phyloP scores from a whole-genome alignment of 2,888 invertebrate genomes.

The Eristalinus aeneus region DNA sequence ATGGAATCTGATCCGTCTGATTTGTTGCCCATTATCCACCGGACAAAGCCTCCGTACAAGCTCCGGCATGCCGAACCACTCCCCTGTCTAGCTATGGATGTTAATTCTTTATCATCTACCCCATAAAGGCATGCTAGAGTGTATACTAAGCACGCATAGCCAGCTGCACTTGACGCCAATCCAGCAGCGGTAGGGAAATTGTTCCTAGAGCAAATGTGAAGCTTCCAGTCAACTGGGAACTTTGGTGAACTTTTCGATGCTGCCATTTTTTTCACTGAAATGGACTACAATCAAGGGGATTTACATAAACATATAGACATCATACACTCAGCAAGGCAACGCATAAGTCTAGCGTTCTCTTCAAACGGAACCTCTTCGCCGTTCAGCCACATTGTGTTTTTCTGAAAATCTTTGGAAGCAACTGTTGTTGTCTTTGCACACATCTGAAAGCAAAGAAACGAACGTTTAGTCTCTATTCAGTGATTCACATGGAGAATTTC shows the following conservation, averaged over 20 bases:
- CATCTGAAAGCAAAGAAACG: slow-evolving; percentile 82
- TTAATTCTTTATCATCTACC: slow-evolving; percentile 88
- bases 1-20: slow-evolving; percentile 88
- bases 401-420: slow-evolving; percentile 86
- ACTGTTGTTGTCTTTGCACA: slow-evolving; percentile 95
- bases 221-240: slow-evolving; percentile 84
- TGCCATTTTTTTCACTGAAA: slow-evolving; percentile 76
- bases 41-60: slow-evolving; percentile 96
- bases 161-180: slow-evolving; percentile 98
- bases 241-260: slow-evolving; percentile 73
- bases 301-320: slow-evolving; percentile 50
- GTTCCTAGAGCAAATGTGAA: slow-evolving; percentile 93
- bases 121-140: slow-evolving; percentile 89
- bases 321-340: slow-evolving; percentile 88
- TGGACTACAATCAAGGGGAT: not conserved
- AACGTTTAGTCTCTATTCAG: slow-evolving; percentile 32
- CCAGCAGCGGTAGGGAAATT: slow-evolving; percentile 99
- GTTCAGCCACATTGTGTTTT: slow-evolving; percentile 94
- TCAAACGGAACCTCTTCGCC: slow-evolving; percentile 89
- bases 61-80: slow-evolving; percentile 99
- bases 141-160: slow-evolving; percentile 95
- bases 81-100: slow-evolving; percentile 89
- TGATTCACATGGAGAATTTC: slow-evolving; percentile 20
- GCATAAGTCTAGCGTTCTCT: slow-evolving; percentile 87
- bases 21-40: slow-evolving; percentile 89